These are phyloP conservation scores for Microctonus aethiopoides DNA, from an alignment of 2,888 invertebrate species.

Conservation along the genomic window DNA sequence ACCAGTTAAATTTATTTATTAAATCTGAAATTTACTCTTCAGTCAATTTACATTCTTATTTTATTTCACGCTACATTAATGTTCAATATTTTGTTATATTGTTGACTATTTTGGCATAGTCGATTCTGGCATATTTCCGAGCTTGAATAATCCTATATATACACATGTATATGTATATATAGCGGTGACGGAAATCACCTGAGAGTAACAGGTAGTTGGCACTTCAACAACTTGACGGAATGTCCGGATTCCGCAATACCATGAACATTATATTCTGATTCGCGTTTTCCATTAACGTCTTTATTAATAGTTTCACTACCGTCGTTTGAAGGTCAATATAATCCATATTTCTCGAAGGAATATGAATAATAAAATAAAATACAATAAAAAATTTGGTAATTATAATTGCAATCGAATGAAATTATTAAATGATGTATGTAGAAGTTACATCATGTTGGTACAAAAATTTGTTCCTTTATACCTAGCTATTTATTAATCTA, in stretches of 20 bases:
- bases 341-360: background rate
- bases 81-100: background rate
- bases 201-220: conserved; percentile 34
- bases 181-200: background rate
- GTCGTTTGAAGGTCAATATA: background rate
- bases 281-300: background rate
- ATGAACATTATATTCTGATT: background rate
- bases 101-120: background rate
- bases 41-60: background rate
- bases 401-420: background rate
- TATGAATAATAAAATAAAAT: background rate
- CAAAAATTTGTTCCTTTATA: background rate
- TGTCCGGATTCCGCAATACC: background rate
- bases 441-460: too few relatives aligned
- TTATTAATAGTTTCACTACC: background rate
- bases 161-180: background rate
- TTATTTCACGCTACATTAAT: background rate
- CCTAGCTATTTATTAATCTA: background rate
- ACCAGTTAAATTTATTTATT: background rate
- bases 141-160: background rate
- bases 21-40: background rate
- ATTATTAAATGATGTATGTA: too few relatives aligned
- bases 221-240: conserved; percentile 14
- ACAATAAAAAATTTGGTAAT: background rate
- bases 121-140: conserved; percentile 14